These are phyloP conservation scores for Dilophus febrilis DNA, from an alignment of 2,888 invertebrate species.

Conservation along the genomic window DNA sequence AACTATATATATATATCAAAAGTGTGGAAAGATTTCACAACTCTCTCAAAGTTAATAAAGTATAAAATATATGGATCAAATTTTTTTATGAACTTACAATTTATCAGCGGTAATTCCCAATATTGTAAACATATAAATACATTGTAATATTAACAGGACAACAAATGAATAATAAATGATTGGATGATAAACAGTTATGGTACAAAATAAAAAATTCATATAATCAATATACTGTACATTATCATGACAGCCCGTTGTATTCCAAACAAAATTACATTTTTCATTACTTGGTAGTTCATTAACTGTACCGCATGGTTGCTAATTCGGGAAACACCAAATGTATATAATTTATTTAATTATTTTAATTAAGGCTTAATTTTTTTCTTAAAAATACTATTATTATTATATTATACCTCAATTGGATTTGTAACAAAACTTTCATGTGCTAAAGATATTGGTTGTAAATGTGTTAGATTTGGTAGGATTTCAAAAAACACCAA, in stretches of 20 bases:
- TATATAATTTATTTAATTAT: slow-evolving; percentile 2
- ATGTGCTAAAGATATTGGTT: slow-evolving; percentile 10
- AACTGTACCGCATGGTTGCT: slow-evolving; percentile 27
- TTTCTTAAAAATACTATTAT: no score
- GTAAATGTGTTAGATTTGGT: no score
- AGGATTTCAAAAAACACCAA: no score
- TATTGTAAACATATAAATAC: slow-evolving; percentile 36
- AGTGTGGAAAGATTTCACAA: slow-evolving; percentile 2
- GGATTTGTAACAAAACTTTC: slow-evolving; percentile 11
- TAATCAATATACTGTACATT: slow-evolving; percentile 23
- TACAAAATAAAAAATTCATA: slow-evolving; percentile 26
- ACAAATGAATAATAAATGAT: neutral
- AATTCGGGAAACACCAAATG: neutral
- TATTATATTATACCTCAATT: slow-evolving; percentile 7
- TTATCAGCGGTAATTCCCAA: slow-evolving; percentile 38
- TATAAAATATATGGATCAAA: neutral
- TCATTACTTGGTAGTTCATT: slow-evolving; percentile 18
- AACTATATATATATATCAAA: slow-evolving; percentile 21
- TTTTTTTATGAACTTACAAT: slow-evolving; percentile 31
- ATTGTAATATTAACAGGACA: slow-evolving; percentile 16
- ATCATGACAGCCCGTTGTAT: slow-evolving; percentile 19
- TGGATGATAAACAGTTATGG: slow-evolving; percentile 14
- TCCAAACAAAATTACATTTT: slow-evolving; percentile 26
- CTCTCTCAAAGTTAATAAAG: neutral
- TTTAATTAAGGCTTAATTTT: no score